Evolutionary conservation across 2,888 invertebrate species (phyloP).

Genomic region (Escarpia spicata): DNA sequence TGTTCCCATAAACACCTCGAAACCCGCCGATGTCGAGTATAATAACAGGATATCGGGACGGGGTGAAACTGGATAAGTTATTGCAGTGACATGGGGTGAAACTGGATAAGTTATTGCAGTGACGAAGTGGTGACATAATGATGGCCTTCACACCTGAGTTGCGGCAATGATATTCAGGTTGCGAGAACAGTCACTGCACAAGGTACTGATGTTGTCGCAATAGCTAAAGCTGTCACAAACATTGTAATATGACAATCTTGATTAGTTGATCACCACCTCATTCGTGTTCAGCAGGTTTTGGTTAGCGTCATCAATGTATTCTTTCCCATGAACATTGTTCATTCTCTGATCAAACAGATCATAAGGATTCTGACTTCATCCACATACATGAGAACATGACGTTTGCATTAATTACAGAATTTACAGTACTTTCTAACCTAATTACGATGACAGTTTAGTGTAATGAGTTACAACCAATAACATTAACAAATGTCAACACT

Average conservation of each 20-base stretch:
- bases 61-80: conserved; percentile 23
- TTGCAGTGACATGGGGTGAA: conserved; percentile 8
- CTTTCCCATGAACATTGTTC: background rate
- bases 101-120: conserved; percentile 1
- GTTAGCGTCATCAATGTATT: background rate
- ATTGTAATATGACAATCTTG: conserved; percentile 8
- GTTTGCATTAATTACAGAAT: background rate
- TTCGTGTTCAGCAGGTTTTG: background rate
- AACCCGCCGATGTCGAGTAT: conserved; percentile 7
- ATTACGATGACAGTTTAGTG: background rate
- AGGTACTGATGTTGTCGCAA: conserved; percentile 14
- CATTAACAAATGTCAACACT: background rate
- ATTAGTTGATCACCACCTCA: background rate
- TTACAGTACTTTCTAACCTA: conserved; percentile 19
- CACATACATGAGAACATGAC: too few species aligned
- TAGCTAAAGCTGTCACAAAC: conserved; percentile 1
- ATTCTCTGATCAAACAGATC: background rate
- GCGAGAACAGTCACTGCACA: conserved; percentile 9
- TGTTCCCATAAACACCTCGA: conserved; percentile 24
- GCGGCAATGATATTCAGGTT: background rate
- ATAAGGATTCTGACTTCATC: background rate
- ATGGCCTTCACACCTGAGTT: conserved; percentile 1
- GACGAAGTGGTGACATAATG: conserved; percentile 19
- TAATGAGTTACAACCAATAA: conserved; percentile 17
- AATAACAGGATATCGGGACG: conserved; percentile 21